Base-by-base conservation (phyloP, 2,888 invertebrate species). In the Holacanthella duospinosa region DNA sequence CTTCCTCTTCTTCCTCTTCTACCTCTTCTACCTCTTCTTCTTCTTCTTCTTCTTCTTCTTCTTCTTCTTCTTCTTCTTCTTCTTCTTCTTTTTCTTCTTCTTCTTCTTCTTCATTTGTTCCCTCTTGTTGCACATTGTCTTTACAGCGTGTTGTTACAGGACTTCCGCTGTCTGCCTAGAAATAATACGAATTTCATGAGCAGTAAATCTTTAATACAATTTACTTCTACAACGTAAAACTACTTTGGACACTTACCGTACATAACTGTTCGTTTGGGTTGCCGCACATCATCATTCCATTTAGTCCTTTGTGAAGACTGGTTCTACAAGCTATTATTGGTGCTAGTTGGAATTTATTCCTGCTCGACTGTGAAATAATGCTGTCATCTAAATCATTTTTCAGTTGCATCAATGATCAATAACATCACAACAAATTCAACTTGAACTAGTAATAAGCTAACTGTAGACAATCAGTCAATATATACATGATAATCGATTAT, bases 271-370 rank as follows among this genome's bases (percentile, higher is more conserved):
- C 19, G 16, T 55, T 29, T 4, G 55, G 25, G 16, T 6, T 21
- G 25, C 9, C 55, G 24, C 58, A 58, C 58, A 58, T 24, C 9
- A 21, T n/a, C 29, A 58, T 29, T 58, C 58, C 58, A 29, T 24
- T 58, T 29, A 58, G 29, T 12, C 36, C 58, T 58, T 29, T 29
- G 6, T 29, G 6, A 6, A 58, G 19, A 2, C 6, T 27, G 2
- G 6, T 9, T 24, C 43, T 6, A 21, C 58, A 58, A 9, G 24
- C 58, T 4, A 28, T 4, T 9, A 27, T 6, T 4, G 58, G 28
- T 6, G 36, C 4, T 12, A 58, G 6, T 28, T 29, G 29, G 12
- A 58, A 9, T 24, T 29, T 24, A n/a, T 4, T n/a, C 12, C 4
- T 43, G 24, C 16, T n/a, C 2, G 58, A n/a, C 36, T 58, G 6